phyloP scores from a whole-genome alignment of 2,113 vertebrate species.

The Equus przewalskii region DNA sequence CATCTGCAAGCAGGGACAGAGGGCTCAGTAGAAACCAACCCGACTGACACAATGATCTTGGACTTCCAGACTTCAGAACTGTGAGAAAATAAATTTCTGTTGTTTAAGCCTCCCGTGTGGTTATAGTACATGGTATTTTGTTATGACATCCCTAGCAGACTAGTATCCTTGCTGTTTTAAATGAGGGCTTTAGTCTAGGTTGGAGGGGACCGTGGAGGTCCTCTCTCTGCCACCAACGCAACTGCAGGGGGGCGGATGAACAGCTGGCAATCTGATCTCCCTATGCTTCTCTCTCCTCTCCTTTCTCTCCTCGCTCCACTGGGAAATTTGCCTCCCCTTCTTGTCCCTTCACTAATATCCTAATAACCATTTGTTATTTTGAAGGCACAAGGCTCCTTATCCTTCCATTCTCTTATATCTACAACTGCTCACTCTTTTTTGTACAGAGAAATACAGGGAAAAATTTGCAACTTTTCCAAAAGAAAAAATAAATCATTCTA shows the following conservation, averaged over 20 bases:
- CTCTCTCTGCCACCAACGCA: not conserved
- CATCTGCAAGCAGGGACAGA: not conserved
- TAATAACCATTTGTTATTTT: not conserved
- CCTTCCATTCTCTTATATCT: not conserved
- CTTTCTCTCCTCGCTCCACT: not conserved
- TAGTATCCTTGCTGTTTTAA: not conserved
- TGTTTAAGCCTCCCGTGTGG: not conserved
- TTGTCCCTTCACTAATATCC: not conserved
- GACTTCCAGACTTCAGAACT: not conserved
- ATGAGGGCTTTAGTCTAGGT: not conserved
- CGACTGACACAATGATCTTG: not conserved
- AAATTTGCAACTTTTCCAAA: not conserved
- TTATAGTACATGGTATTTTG: not conserved
- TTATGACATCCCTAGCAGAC: not conserved
- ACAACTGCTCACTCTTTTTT: not conserved
- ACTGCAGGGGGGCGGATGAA: accelerated
- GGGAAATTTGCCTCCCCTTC: not conserved
- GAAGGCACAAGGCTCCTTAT: not conserved
- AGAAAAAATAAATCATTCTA: not conserved
- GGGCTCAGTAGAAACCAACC: not conserved
- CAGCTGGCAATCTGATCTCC: not conserved
- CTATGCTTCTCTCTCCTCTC: not conserved
- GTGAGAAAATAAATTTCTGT: not conserved
- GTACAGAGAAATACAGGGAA: not conserved
- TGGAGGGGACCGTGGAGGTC: not conserved